These are phyloP conservation scores for Torymus tubicola DNA, from an alignment of 2,888 invertebrate species.

Conservation along the genomic window DNA sequence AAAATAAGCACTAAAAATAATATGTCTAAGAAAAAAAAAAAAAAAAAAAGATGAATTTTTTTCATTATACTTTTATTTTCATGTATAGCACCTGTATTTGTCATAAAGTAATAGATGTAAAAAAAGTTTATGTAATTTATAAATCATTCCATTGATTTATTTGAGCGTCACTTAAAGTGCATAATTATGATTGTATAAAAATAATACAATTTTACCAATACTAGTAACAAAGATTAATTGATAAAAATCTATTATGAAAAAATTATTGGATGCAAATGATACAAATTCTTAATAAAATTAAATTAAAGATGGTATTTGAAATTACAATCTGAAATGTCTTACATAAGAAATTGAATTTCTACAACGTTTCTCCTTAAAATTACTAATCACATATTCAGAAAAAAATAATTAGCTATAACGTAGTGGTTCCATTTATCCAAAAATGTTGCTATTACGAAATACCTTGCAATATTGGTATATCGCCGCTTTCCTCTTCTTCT, in stretches of 20 bases:
- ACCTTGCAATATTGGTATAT: conserved; percentile 72
- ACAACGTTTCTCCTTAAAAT: conserved; percentile 45
- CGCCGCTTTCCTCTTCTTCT: conserved; percentile 76
- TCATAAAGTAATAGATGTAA: background rate
- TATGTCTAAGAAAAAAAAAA: background rate
- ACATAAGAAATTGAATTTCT: background rate
- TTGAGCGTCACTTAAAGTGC: too few relatives aligned
- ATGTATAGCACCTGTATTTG: conserved; percentile 13
- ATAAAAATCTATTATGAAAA: background rate
- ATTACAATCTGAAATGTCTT: conserved; percentile 2
- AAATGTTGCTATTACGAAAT: conserved; percentile 72
- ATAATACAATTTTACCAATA: too few relatives aligned
- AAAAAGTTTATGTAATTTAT: too few relatives aligned
- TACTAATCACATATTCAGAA: conserved; percentile 19
- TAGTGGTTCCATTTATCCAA: conserved; percentile 33
- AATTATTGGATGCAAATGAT: background rate
- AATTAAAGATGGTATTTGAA: background rate
- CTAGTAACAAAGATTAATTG: too few relatives aligned
- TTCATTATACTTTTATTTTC: conserved; percentile 2
- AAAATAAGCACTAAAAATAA: background rate
- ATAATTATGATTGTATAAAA: too few relatives aligned
- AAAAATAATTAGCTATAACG: conserved; percentile 46
- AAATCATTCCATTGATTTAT: too few relatives aligned
- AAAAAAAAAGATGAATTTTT: too few relatives aligned
- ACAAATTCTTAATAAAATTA: background rate